A percentile compares a stretch with the other conserved stretches of the same genome.
These are phyloP conservation scores for Heteropelma amictum DNA, from an alignment of 2,888 invertebrate genomes.

Conservation along the genomic window DNA sequence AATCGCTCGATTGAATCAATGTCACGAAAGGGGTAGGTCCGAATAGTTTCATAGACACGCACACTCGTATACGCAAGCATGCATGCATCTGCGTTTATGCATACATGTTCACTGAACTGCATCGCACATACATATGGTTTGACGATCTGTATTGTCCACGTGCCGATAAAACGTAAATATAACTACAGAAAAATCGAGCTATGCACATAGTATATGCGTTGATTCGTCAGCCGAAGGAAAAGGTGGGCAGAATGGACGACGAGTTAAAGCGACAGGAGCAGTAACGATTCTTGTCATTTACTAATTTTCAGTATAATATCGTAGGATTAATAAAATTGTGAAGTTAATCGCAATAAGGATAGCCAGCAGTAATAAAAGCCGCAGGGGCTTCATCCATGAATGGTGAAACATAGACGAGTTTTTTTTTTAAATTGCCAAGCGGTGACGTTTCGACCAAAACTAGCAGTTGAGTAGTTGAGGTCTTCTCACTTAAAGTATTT, in stretches of 20 bases:
- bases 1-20: conserved; percentile 54
- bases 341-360: too few species aligned
- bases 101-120: too few species aligned
- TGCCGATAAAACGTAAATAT: conserved; percentile 12
- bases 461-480: too few species aligned
- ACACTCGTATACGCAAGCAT: background rate
- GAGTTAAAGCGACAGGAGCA: background rate
- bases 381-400: too few species aligned
- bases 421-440: too few species aligned
- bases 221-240: background rate
- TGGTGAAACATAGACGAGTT: too few species aligned
- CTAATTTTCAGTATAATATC: background rate
- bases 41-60: background rate
- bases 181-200: conserved; percentile 1
- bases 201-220: conserved; percentile 1
- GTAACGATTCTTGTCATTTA: background rate
- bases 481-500: too few species aligned
- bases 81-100: too few species aligned
- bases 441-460: too few species aligned
- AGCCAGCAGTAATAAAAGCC: too few species aligned
- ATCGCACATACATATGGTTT: conserved; percentile 20
- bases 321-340: too few species aligned
- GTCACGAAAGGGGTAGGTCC: conserved; percentile 9
- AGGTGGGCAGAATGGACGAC: background rate
- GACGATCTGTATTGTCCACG: conserved; percentile 47